Base-by-base conservation (phyloP, 1,140 invertebrate genomes). In the Formica exsecta region DNA sequence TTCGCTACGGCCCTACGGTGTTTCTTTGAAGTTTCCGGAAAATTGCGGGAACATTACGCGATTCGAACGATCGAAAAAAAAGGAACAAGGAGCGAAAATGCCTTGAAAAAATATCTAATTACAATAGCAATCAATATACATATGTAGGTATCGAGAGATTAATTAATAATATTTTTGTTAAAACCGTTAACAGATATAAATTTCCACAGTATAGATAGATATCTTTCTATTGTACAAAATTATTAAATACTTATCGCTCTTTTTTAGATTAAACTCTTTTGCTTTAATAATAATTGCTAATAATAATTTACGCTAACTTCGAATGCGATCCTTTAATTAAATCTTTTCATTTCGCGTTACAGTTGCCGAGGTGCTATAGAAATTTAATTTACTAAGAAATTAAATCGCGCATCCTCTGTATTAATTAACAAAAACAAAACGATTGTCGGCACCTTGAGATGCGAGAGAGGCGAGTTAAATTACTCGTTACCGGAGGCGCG, bases 31-130 rank as follows among this genome's bases (percentile, higher is more conserved):
- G 76, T 70, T 73, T 62, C 59, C 44, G 83, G 71, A 91, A 92
- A 92, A 92, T 92, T 92, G 91, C 90, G 88, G 90, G 85, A 90
- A 90, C 87, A 92, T 92, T 92, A 89, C 91, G 91, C 87, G 88
- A 91, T 79, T 86, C 83, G 59, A 83, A 44, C 80, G 64, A 90
- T 66, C 87, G 36, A 25, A 61, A 84, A 22, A 22, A 74, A 83
- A 74, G 9, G 32, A 54, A 36, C 13, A 19, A 48, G 29, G 25
- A 62, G 29, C 0, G 8, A 71, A 25, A 38, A 57, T 77, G 65
- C n/a, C 3, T 2, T 51, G 74, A 74, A 77, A 71, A 74, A 65
- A 86, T 54, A 64, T 77, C 74, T 44, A 8, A 54, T 65, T 44
- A 59, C 57, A 51, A 68, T 79, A 85, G 9, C 62, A 19, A 29